These are phyloP conservation scores for Mylabris sibirica DNA, from an alignment of 2,888 invertebrate genomes.

Conservation along the genomic window DNA sequence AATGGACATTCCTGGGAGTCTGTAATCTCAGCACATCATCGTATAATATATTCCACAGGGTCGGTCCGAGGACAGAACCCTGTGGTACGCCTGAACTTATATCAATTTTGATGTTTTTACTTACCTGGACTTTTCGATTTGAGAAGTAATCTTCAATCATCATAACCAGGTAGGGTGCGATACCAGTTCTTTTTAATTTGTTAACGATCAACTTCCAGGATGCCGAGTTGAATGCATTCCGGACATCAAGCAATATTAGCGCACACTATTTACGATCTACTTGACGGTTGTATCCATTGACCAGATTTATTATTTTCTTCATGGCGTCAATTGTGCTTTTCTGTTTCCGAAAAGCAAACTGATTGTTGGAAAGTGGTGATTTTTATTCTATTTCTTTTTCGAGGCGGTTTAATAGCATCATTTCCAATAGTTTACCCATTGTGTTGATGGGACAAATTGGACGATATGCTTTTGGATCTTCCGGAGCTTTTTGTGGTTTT, in stretches of 20 bases:
- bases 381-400: background rate
- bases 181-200: background rate
- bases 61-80: background rate
- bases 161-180: background rate
- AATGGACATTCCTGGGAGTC: background rate
- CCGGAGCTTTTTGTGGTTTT: slow-evolving; percentile 16
- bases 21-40: slow-evolving; percentile 4
- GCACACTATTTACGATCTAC: background rate
- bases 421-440: slow-evolving; percentile 25
- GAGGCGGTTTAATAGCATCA: background rate
- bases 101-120: background rate
- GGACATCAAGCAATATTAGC: background rate
- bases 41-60: too few species aligned
- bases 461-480: slow-evolving; percentile 20
- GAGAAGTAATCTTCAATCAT: background rate
- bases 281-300: background rate
- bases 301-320: background rate
- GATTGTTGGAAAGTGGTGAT: background rate
- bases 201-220: background rate
- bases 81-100: background rate
- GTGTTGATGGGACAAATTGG: slow-evolving; percentile 24
- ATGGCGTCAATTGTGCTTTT: background rate
- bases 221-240: background rate
- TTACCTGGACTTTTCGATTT: background rate
- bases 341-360: background rate